phyloP scores from a whole-genome alignment of 2,888 invertebrate species.

The Andrena praecox region DNA sequence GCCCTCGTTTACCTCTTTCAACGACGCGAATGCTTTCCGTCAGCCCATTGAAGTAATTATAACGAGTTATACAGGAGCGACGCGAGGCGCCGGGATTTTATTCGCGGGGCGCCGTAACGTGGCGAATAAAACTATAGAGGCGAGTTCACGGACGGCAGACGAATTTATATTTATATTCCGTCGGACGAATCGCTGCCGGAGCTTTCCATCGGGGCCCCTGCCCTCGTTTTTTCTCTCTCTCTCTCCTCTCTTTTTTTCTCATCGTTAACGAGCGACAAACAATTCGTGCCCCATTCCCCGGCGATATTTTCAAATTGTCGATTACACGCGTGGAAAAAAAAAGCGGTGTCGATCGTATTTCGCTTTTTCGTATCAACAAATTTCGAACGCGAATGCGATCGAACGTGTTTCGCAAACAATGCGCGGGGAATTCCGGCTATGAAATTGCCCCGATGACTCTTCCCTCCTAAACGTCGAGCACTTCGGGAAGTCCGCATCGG shows the following conservation, averaged over 20 bases:
- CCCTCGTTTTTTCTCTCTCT: background rate
- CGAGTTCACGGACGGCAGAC: conserved; percentile 23
- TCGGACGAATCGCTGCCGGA: conserved; percentile 2
- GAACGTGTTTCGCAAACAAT: conserved; percentile 16
- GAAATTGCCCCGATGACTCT: background rate
- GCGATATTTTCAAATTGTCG: conserved; percentile 41
- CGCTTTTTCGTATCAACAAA: conserved; percentile 20
- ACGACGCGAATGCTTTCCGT: conserved; percentile 8
- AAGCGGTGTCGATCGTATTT: conserved; percentile 13
- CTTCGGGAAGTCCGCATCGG: background rate
- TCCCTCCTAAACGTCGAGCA: background rate
- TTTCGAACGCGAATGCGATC: background rate
- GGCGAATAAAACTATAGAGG: conserved; percentile 39
- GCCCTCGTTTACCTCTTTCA: conserved; percentile 13
- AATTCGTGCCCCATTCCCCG: conserved; percentile 14
- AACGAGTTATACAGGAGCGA: conserved; percentile 1
- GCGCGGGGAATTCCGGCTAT: conserved; percentile 1
- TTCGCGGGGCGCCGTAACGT: conserved; percentile 19
- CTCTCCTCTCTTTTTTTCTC: conserved; percentile 6
- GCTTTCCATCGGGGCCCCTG: conserved; percentile 2
- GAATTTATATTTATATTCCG: conserved; percentile 55
- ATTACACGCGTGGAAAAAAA: conserved; percentile 19
- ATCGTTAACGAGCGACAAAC: conserved; percentile 28
- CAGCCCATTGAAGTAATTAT: conserved; percentile 32
- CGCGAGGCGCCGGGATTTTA: conserved; percentile 13